phyloP scores from a whole-genome alignment of 2,113 vertebrate genomes.

The Aepyceros melampus region DNA sequence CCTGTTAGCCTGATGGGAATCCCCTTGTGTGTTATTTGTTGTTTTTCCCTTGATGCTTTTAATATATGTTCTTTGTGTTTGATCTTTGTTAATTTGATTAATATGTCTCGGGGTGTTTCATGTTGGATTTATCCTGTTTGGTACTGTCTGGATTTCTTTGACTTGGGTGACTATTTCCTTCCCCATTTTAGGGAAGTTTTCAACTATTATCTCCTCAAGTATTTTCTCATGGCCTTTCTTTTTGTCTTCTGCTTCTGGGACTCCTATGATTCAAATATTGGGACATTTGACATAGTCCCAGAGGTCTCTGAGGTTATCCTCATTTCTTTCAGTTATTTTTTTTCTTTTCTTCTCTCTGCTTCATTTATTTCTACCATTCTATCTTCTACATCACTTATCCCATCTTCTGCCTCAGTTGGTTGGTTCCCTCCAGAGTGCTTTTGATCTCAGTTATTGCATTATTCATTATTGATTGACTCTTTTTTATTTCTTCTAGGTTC shows the following conservation, averaged over 20 bases:
- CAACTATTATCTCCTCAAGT: background rate
- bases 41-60: background rate
- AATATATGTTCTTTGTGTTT: background rate
- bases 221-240: background rate
- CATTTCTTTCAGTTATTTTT: background rate
- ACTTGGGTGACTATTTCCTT: background rate
- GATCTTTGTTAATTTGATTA: background rate
- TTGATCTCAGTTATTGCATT: background rate
- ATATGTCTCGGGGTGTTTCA: background rate
- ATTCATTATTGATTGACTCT: background rate
- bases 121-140: background rate
- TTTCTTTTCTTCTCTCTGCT: background rate
- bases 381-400: background rate
- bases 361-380: background rate
- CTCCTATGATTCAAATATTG: background rate
- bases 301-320: background rate
- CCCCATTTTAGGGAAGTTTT: background rate
- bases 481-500: background rate
- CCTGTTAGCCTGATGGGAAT: background rate
- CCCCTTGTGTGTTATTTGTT: background rate
- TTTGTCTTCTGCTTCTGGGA: background rate
- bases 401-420: background rate
- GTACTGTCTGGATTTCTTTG: background rate
- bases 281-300: background rate
- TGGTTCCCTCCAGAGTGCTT: background rate